Evolutionary conservation across 2,113 vertebrate genomes (phyloP).

Genomic region (Calypte anna): DNA sequence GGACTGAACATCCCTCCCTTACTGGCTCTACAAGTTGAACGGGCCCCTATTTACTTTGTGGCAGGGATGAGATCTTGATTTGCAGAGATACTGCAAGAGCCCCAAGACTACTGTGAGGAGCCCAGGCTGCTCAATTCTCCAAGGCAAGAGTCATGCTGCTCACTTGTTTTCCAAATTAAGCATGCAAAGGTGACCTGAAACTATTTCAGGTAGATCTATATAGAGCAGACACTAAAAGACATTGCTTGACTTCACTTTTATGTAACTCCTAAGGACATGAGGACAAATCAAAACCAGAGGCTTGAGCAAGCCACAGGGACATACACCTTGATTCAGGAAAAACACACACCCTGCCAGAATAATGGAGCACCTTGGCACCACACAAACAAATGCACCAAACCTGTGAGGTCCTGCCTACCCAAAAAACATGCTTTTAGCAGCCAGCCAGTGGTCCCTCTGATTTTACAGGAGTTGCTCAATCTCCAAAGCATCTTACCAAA

Average conservation of each 20-base stretch:
- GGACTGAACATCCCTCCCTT: slow-evolving; percentile 1
- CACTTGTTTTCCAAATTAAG: slow-evolving; percentile 56
- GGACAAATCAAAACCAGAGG: slow-evolving; percentile 44
- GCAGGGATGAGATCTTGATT: slow-evolving; percentile 28
- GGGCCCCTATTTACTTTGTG: not conserved
- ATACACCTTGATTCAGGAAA: not conserved
- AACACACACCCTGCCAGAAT: not conserved
- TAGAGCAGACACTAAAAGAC: slow-evolving; percentile 54
- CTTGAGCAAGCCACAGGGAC: not conserved
- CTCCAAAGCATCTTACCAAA: not conserved
- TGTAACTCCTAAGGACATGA: slow-evolving; percentile 21
- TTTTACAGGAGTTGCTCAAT: not conserved
- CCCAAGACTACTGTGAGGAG: not conserved
- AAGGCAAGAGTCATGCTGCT: slow-evolving; percentile 37
- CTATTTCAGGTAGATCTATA: slow-evolving; percentile 66
- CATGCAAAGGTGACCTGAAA: slow-evolving; percentile 60
- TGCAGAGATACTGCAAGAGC: not conserved
- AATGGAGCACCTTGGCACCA: not conserved
- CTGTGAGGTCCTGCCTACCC: not conserved
- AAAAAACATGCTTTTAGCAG: not conserved
- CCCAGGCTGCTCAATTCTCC: slow-evolving; percentile 23
- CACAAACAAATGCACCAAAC: not conserved
- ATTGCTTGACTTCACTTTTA: slow-evolving; percentile 25
- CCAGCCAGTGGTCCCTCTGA: not conserved
- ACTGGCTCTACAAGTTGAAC: slow-evolving; percentile 37